phyloP scores from a whole-genome alignment of 92 coral and sea anemone genomes.

The Ricordea florida region DNA sequence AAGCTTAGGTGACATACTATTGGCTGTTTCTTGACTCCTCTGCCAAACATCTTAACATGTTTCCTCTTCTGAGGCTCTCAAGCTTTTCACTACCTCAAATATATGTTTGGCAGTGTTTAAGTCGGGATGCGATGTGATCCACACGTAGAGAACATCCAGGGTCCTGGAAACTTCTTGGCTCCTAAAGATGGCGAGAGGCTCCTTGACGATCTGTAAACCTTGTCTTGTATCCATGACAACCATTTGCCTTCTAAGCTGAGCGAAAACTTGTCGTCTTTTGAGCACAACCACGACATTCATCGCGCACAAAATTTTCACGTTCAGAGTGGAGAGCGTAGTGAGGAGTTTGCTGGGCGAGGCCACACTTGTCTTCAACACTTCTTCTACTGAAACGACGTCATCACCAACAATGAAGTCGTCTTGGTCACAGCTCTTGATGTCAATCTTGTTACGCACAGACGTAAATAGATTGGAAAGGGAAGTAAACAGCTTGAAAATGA shows the following conservation, averaged over 20 bases:
- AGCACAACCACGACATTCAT: background rate
- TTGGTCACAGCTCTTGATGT: background rate
- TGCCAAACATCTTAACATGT: no score
- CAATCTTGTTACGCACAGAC: background rate
- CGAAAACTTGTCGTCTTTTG: background rate
- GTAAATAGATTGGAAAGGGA: background rate
- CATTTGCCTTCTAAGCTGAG: background rate
- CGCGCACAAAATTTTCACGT: constrained; percentile 14
- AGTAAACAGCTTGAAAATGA: background rate
- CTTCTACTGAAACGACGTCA: background rate
- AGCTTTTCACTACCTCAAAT: constrained; percentile 14
- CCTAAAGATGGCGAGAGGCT: constrained; percentile 14
- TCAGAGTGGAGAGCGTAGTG: background rate
- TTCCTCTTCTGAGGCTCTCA: no score
- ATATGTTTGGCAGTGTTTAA: background rate
- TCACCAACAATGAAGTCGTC: background rate
- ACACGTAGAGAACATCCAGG: background rate
- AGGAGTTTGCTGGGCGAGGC: background rate
- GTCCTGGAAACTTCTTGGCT: background rate
- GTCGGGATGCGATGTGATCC: background rate
- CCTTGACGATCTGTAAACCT: constrained; percentile 12
- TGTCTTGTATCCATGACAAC: constrained; percentile 18
- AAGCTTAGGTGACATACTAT: no score
- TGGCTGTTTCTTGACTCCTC: no score
- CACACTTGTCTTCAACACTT: background rate